These are phyloP conservation scores for Smutsia temminckii DNA, from an alignment of 2,797 vertebrate genomes.

Conservation along the genomic window DNA sequence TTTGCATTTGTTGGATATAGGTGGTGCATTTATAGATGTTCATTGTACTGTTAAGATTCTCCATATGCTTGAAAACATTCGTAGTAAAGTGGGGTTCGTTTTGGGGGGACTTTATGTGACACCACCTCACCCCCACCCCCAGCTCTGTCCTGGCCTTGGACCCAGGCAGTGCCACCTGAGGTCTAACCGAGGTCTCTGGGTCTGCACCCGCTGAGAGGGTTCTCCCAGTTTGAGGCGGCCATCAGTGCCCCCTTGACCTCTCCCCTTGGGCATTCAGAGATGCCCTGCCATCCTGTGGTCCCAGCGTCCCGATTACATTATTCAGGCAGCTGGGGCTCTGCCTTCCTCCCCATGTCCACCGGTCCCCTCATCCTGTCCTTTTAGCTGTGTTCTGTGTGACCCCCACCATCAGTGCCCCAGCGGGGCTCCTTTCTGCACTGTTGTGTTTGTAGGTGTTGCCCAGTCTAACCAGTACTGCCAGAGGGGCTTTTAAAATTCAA, in stretches of 20 bases:
- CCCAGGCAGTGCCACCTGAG: rapidly evolving
- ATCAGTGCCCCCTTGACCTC: background rate
- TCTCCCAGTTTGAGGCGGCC: no score
- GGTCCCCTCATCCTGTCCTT: no score
- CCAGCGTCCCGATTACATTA: rapidly evolving
- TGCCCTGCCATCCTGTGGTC: background rate
- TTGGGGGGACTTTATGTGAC: rapidly evolving
- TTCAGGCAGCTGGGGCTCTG: background rate
- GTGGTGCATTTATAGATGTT: background rate
- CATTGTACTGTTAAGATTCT: rapidly evolving
- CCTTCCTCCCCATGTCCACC: rapidly evolving
- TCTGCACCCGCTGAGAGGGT: no score
- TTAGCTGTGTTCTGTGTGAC: no score
- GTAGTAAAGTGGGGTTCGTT: background rate
- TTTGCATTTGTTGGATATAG: no score
- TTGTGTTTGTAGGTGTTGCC: background rate
- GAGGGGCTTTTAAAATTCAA: background rate
- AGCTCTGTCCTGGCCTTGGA: background rate
- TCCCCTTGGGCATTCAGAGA: background rate
- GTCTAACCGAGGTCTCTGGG: rapidly evolving
- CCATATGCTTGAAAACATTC: no score
- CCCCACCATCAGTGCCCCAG: background rate
- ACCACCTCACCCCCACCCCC: background rate
- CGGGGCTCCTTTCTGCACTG: background rate
- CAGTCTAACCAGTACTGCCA: background rate